Evolutionary conservation across 2,888 invertebrate genomes (phyloP).

Genomic region (Isoperla grammatica): DNA sequence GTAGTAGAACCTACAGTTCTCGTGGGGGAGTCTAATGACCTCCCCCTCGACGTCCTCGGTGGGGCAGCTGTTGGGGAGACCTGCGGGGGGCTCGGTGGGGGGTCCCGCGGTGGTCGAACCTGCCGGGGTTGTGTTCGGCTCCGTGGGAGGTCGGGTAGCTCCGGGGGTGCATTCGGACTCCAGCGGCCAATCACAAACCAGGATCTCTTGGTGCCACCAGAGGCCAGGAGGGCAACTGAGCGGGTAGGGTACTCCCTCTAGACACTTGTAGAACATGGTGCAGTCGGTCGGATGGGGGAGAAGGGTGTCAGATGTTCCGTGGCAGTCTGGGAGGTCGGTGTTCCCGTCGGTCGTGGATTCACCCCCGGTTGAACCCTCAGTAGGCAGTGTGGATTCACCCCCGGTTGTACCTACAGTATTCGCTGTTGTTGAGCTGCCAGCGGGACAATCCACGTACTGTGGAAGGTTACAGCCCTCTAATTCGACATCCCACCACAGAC

Average conservation of each 20-base stretch:
- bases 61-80: too few species aligned
- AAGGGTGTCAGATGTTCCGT: neutral
- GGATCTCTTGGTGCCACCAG: too few species aligned
- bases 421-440: neutral
- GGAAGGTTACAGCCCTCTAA: neutral
- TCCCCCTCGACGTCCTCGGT: too few species aligned
- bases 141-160: too few species aligned
- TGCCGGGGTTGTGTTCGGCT: too few species aligned
- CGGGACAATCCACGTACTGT: neutral
- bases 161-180: too few species aligned
- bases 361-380: neutral
- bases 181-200: too few species aligned
- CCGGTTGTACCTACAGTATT: neutral
- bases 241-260: neutral
- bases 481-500: neutral
- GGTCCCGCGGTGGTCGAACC: too few species aligned
- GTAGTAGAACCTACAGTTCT: too few species aligned
- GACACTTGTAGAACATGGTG: neutral
- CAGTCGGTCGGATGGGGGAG: constrained; percentile 5
- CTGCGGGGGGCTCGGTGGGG: too few species aligned
- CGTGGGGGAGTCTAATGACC: too few species aligned
- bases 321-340: neutral
- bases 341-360: neutral
- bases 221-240: neutral
- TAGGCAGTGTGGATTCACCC: too few species aligned